Evolutionary conservation across 2,113 vertebrate species (phyloP).

Genomic region (Hassar affinis): DNA sequence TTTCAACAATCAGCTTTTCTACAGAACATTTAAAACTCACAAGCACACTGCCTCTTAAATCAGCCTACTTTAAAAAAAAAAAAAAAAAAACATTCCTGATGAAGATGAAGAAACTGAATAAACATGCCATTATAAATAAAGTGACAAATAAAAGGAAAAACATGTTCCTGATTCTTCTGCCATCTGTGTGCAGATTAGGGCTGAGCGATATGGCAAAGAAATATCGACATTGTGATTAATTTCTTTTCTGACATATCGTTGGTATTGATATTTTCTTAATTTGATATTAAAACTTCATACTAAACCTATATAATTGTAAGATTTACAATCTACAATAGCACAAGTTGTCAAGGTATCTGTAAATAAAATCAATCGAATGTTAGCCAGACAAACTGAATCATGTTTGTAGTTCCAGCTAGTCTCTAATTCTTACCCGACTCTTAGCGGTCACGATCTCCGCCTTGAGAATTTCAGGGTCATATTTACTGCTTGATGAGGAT

Average conservation of each 20-base stretch:
- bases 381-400: background rate
- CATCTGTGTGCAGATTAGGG: background rate
- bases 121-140: background rate
- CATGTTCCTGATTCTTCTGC: background rate
- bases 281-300: background rate
- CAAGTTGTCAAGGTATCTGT: background rate
- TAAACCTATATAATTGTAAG: background rate
- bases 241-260: background rate
- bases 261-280: background rate
- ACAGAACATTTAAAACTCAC: background rate
- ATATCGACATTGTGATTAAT: background rate
- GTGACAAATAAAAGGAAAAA: background rate
- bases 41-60: no score
- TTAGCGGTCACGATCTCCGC: conserved; percentile 95
- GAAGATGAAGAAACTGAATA: no score
- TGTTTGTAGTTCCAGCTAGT: background rate
- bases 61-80: no score
- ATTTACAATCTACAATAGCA: background rate
- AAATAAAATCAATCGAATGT: background rate
- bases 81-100: no score
- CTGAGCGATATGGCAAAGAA: background rate
- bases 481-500: conserved; percentile 93
- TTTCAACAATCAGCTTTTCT: background rate
- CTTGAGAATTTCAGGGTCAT: conserved; percentile 97
- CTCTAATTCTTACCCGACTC: conserved; percentile 95